Evolutionary conservation across 1,140 invertebrate genomes (phyloP), one percentile per base, ranked within the genome.

Genomic region (Teleopsis dalmanni): DNA sequence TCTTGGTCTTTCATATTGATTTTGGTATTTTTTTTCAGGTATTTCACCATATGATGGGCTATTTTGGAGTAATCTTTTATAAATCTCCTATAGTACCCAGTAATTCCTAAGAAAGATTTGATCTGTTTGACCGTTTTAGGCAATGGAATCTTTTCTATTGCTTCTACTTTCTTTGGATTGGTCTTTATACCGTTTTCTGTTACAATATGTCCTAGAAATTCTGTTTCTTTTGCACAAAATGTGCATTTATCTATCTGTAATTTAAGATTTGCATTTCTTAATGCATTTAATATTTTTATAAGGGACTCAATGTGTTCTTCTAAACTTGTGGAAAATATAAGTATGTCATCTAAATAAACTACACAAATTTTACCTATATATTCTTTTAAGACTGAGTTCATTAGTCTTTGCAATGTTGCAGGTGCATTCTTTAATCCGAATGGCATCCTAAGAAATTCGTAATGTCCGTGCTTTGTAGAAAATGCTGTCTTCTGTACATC

Each of bases 391-490:
- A 71, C 56, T 11, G 42, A 31, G 26, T 71, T 60, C 59, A 76
- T 73, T 11, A 68, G 35, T n/a, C 67, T 44, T 52, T 76, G 72
- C 49, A 76, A 76, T 8, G 72, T 73, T 0, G 62, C 57, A 4
- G 73, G 70, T 0, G 67, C 65, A 38, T 71, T 72, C 37, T 64
- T 64, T 1, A 75, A 44, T 1, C 73, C 72, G 51, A 72, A 74
- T 2, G 72, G 69, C 67, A 75, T 71, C 35, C 69, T 38, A 5
- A 34, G 23, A 43, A 71, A 76, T 47, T 70, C 62, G 35, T 62
- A 72, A 54, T 70, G 62, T 0, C 65, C 70, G 34, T 53, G 26
- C 35, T 43, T 18, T 29, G 55, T 56, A 13, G 51, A 48, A 27
- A 57, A 57, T n/a, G 52, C 58, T 1, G 58, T 58, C 51, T 58